Conservation (phyloP, 2,113 vertebrate genomes). For the Hypanus sabinus region DNA sequence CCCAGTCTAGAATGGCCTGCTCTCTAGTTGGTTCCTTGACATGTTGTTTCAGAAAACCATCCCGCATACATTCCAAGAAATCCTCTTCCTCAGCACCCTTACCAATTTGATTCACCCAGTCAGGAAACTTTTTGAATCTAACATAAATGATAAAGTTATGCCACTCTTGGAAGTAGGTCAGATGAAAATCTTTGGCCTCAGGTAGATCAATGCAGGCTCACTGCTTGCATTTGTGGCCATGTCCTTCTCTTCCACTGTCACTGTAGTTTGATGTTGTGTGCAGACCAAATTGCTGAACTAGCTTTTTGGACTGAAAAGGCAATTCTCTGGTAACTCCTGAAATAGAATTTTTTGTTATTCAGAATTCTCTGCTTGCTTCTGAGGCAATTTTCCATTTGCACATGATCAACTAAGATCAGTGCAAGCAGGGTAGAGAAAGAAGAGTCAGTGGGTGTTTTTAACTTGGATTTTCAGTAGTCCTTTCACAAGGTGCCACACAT, state of each 20-base stretch:
- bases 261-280: neutral
- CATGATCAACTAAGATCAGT: too few species aligned
- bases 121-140: neutral
- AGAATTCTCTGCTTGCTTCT: neutral
- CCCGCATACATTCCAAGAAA: too few species aligned
- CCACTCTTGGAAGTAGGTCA: neutral
- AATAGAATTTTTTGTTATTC: neutral
- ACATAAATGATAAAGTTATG: neutral
- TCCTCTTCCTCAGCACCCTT: too few species aligned
- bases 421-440: too few species aligned
- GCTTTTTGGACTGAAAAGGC: neutral
- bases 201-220: neutral
- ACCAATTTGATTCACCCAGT: too few species aligned
- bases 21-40: too few species aligned
- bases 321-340: neutral
- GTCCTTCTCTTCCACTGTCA: neutral
- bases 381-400: neutral
- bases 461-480: too few species aligned
- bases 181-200: neutral
- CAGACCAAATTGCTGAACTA: neutral
- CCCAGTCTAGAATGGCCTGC: too few species aligned
- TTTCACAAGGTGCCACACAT: too few species aligned
- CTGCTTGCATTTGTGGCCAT: neutral
- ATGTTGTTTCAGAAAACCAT: too few species aligned
- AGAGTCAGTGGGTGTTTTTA: too few species aligned